A percentile compares a stretch with the other conserved stretches of the same genome.
phyloP scores from a whole-genome alignment of 92 coral and sea anemone species.

The Epizoanthus stellaris region DNA sequence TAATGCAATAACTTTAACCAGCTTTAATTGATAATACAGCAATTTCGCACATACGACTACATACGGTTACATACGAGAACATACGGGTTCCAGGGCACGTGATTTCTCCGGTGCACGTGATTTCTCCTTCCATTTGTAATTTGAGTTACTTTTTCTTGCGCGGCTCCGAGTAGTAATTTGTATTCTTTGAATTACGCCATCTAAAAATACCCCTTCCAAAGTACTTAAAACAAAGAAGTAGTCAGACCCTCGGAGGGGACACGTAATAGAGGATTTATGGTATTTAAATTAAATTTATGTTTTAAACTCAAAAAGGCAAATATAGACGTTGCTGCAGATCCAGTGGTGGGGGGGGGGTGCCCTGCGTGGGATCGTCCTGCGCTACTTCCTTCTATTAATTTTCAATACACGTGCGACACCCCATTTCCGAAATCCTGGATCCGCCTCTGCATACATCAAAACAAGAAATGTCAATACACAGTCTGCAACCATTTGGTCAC shows the following conservation, averaged over 20 bases:
- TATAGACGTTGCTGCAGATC: background rate
- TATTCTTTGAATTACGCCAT: background rate
- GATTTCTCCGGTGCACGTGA: background rate
- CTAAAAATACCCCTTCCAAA: background rate
- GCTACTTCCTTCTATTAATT: constrained; percentile 6
- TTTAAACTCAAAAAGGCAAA: background rate
- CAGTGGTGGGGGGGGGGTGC: background rate
- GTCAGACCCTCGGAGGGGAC: background rate
- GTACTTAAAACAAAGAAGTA: constrained; percentile 1
- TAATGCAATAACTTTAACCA: background rate
- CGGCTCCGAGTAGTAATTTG: background rate
- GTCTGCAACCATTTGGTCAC: constrained; percentile 12
- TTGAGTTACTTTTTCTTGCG: background rate
- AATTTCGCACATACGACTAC: background rate
- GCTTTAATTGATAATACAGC: constrained; percentile 2
- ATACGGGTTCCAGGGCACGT: background rate
- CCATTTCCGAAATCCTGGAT: constrained; percentile 7
- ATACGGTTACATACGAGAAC: no score
- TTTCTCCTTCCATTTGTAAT: background rate
- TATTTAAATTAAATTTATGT: background rate
- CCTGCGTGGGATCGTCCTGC: background rate
- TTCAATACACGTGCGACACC: constrained; percentile 3
- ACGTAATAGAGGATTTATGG: constrained; percentile 1
- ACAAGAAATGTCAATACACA: constrained; percentile 12
- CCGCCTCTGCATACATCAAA: constrained; percentile 7